Percentiles rank a stretch among this genome's conserved stretches.
These are phyloP conservation scores for Empis stercorea DNA, from an alignment of 2,888 invertebrate genomes.

Conservation along the genomic window DNA sequence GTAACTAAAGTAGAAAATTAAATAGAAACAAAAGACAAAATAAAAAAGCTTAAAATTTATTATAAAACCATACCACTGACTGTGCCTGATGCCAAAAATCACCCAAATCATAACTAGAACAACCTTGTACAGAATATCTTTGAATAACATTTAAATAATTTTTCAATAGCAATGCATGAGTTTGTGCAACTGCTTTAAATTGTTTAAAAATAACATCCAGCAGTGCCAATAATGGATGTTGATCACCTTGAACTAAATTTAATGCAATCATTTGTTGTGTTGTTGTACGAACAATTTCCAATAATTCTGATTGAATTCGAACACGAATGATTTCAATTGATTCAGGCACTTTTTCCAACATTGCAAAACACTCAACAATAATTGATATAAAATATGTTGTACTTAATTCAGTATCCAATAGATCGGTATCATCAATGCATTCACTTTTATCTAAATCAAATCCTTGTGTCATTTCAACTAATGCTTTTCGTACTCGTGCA, in stretches of 20 bases:
- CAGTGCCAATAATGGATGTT: conserved; percentile 44
- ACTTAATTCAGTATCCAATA: conserved; percentile 46
- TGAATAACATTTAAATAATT: conserved; percentile 49
- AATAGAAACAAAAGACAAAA: neutral
- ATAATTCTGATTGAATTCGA: conserved; percentile 69
- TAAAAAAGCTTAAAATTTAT: neutral
- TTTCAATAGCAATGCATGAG: conserved; percentile 57
- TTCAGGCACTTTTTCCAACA: conserved; percentile 70
- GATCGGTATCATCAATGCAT: conserved; percentile 44
- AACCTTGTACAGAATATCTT: conserved; percentile 39
- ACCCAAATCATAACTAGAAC: conserved; percentile 47
- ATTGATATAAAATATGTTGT: conserved; percentile 61
- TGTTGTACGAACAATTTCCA: conserved; percentile 65
- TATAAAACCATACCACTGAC: conserved; percentile 71
- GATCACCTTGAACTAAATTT: conserved; percentile 29
- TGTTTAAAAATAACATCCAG: conserved; percentile 66
- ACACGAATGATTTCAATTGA: conserved; percentile 73
- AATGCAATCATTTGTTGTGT: conserved; percentile 58
- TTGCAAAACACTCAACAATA: conserved; percentile 72
- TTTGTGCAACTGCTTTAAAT: conserved; percentile 66
- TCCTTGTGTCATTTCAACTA: conserved; percentile 40
- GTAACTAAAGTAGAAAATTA: conserved; percentile 46
- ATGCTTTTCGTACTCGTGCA: conserved; percentile 39
- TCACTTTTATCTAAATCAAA: conserved; percentile 35
- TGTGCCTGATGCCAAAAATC: conserved; percentile 87